Evolutionary conservation across 2,888 invertebrate genomes (phyloP).

Genomic region (Eristalis intricaria): DNA sequence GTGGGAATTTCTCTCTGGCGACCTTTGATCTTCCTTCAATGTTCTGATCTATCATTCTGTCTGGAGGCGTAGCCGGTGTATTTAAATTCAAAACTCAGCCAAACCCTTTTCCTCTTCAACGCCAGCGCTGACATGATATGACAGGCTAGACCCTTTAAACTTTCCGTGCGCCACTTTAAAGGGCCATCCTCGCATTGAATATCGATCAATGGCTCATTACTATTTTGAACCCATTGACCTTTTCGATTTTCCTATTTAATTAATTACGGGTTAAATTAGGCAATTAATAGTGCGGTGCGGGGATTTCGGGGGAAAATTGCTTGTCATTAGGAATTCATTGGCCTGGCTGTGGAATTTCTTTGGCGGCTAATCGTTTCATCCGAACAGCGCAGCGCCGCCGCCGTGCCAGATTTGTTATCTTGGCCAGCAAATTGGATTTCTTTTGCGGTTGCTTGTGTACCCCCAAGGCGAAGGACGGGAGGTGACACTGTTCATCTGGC

Average conservation of each 20-base stretch:
- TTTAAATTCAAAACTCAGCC: background rate
- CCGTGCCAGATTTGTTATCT: conserved; percentile 48
- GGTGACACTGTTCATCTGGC: background rate
- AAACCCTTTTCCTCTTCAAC: too few relatives aligned
- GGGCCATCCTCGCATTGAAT: background rate
- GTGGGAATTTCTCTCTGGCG: background rate
- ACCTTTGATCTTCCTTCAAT: background rate
- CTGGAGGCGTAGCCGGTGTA: background rate
- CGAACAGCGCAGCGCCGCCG: conserved; percentile 36
- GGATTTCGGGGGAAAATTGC: conserved; percentile 4
- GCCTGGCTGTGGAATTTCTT: conserved; percentile 36
- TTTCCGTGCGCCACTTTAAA: too few relatives aligned
- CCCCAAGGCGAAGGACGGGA: background rate
- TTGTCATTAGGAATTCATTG: conserved; percentile 50
- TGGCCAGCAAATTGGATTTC: conserved; percentile 54
- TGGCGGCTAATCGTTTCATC: conserved; percentile 57
- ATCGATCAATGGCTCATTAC: conserved; percentile 48
- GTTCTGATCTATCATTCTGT: background rate
- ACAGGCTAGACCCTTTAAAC: conserved; percentile 11
- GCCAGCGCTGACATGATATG: background rate
- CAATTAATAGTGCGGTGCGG: conserved; percentile 44
- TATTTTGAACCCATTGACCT: conserved; percentile 41
- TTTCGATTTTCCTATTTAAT: conserved; percentile 36
- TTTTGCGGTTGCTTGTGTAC: background rate
- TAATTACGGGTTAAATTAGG: conserved; percentile 55